phyloP scores from a whole-genome alignment of 2,113 vertebrate genomes.

The Muscicapa adusta region DNA sequence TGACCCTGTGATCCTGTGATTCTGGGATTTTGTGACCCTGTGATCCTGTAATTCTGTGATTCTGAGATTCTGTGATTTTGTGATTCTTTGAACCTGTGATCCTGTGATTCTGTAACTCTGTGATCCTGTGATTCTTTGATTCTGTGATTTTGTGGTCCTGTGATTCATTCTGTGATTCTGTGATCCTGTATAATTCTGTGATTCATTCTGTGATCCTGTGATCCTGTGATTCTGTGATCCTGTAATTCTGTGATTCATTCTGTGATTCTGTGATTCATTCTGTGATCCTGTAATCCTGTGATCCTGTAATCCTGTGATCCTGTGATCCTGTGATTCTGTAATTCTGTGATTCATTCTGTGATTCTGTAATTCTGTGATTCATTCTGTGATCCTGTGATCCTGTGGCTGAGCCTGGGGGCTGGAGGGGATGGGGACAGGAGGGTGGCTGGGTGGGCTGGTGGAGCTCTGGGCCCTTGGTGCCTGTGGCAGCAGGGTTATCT shows the following conservation, averaged over 20 bases:
- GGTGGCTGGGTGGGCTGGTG: accelerated
- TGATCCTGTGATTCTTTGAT: accelerated
- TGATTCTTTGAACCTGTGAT: accelerated
- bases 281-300: not conserved
- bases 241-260: accelerated
- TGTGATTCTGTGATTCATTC: not conserved
- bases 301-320: not conserved
- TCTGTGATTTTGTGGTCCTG: not conserved
- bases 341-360: not conserved
- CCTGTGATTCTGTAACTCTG: accelerated
- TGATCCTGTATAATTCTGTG: too few species aligned
- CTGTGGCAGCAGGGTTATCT: accelerated
- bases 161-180: too few species aligned
- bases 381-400: not conserved
- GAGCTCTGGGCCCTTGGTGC: not conserved
- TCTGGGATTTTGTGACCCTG: too few species aligned
- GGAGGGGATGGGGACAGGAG: not conserved
- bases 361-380: not conserved
- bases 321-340: too few species aligned
- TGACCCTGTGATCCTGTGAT: too few species aligned
- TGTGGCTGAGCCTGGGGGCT: not conserved
- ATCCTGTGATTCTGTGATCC: accelerated
- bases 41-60: too few species aligned
- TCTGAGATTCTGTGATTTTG: not conserved
- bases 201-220: accelerated